phyloP scores from a whole-genome alignment of 2,113 vertebrate species.

The Alethe diademata region DNA sequence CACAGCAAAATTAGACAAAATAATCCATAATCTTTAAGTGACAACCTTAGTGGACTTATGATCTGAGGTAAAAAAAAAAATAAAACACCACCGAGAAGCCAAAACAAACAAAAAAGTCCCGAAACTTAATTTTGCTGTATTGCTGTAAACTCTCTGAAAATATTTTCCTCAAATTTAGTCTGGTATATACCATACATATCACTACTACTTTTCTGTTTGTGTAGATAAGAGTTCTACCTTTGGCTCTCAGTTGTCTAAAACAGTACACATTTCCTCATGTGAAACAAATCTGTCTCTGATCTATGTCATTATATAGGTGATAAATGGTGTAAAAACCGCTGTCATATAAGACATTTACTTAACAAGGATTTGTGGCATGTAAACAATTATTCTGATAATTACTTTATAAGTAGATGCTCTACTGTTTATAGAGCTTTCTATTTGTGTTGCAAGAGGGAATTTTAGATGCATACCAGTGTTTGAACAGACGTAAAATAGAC shows the following conservation, averaged over 20 bases:
- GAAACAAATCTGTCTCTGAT: not conserved
- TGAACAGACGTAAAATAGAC: not conserved
- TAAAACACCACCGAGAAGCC: accelerated
- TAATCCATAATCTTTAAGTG: not conserved
- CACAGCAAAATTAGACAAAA: not conserved
- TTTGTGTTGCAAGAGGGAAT: not conserved
- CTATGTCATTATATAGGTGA: not conserved
- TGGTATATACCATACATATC: not conserved
- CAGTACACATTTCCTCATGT: not conserved
- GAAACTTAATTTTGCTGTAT: not conserved
- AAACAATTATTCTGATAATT: not conserved
- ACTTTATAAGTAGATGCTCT: not conserved
- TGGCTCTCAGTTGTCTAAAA: not conserved
- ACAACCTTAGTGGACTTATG: not conserved
- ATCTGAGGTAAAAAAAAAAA: not conserved
- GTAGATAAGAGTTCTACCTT: not conserved
- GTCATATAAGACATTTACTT: not conserved
- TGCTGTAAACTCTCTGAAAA: not conserved
- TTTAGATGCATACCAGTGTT: not conserved
- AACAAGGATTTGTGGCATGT: not conserved
- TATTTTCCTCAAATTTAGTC: not conserved
- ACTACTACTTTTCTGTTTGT: not conserved
- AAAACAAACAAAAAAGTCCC: not conserved
- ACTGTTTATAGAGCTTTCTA: not conserved
- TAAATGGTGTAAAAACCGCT: not conserved